Conservation (phyloP, 2,888 invertebrate species). For the Danaus chrysippus region DNA sequence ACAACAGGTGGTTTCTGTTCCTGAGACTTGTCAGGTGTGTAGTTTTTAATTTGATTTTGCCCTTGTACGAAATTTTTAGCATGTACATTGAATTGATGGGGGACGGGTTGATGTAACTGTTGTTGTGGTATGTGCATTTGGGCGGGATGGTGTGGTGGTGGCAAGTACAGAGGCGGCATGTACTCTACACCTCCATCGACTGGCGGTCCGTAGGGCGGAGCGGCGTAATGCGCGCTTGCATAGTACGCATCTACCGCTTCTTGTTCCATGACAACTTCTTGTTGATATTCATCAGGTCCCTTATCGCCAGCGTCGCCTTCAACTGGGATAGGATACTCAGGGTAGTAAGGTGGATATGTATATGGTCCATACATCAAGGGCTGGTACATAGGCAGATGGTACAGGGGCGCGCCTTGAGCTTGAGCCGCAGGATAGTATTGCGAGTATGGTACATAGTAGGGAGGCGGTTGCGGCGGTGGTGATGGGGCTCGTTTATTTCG, state of each 20-base stretch:
- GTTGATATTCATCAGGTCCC: conserved; percentile 68
- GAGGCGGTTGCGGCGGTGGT: conserved; percentile 53
- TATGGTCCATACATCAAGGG: conserved; percentile 70
- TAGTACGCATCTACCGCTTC: conserved; percentile 74
- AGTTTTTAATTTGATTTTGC: conserved; percentile 54
- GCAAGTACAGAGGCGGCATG: conserved; percentile 67
- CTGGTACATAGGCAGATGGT: conserved; percentile 74
- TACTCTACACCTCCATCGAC: conserved; percentile 65
- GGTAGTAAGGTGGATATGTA: conserved; percentile 70
- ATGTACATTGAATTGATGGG: conserved; percentile 73
- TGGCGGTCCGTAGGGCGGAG: conserved; percentile 60
- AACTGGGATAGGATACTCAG: conserved; percentile 67
- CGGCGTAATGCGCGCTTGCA: conserved; percentile 61
- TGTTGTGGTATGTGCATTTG: conserved; percentile 55
- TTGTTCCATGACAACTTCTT: conserved; percentile 71
- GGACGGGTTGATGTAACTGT: conserved; percentile 54
- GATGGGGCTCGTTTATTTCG: conserved; percentile 62
- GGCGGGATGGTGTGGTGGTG: conserved; percentile 58
- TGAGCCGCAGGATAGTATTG: conserved; percentile 74
- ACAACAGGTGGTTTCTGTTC: conserved; percentile 50
- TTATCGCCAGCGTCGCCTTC: conserved; percentile 67
- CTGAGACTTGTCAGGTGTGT: conserved; percentile 46
- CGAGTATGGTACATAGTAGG: conserved; percentile 69
- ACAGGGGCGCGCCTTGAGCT: conserved; percentile 76
- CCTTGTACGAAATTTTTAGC: conserved; percentile 74